Evolutionary conservation across 2,113 vertebrate genomes (phyloP).

Genomic region (Pycnonotus jocosus): DNA sequence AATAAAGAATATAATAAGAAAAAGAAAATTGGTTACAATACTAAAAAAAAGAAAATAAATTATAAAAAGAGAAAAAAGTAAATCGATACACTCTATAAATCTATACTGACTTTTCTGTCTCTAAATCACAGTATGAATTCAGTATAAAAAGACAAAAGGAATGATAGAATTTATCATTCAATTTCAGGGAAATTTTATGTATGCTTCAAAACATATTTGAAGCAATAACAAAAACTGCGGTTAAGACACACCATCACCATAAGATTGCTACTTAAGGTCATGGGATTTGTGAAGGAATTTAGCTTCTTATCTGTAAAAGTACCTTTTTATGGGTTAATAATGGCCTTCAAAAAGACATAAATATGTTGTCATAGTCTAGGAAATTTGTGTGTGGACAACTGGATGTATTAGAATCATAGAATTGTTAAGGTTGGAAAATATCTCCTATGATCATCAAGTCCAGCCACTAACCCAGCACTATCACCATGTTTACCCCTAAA

Average conservation of each 20-base stretch:
- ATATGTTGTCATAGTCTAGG: not conserved
- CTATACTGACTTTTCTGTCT: not conserved
- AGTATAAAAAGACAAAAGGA: not conserved
- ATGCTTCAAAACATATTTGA: not conserved
- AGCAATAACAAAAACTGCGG: not conserved
- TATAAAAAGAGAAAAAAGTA: not conserved
- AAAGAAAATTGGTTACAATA: not conserved
- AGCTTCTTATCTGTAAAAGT: not conserved
- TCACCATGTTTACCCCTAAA: not conserved
- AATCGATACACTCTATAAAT: not conserved
- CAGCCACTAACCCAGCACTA: not conserved
- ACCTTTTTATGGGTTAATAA: not conserved
- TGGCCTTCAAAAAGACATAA: not conserved
- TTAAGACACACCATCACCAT: not conserved
- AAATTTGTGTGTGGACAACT: not conserved
- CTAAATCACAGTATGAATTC: not conserved
- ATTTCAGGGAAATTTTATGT: not conserved
- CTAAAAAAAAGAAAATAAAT: not conserved
- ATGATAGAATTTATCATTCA: not conserved
- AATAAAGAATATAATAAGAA: not conserved
- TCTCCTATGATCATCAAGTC: not conserved
- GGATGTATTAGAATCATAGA: not conserved
- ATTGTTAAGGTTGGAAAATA: not conserved
- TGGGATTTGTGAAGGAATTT: not conserved
- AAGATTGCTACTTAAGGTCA: not conserved